These are phyloP conservation scores for Haemorhous mexicanus DNA, from an alignment of 2,113 vertebrate species.

Conservation along the genomic window DNA sequence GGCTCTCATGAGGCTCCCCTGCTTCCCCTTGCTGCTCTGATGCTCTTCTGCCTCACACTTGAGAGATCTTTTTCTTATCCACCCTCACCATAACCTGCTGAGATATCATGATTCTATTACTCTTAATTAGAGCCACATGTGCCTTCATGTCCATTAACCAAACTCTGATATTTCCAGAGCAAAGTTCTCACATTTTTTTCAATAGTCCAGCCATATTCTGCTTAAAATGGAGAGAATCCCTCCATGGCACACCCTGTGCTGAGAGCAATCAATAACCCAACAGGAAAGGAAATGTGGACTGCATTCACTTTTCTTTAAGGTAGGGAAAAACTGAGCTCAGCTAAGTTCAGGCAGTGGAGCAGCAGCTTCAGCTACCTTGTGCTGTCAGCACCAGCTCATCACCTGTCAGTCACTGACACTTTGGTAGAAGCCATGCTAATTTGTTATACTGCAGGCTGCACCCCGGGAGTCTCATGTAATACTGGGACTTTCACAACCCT, in stretches of 20 bases:
- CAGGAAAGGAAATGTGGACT: background rate
- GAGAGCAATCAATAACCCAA: background rate
- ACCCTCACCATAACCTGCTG: background rate
- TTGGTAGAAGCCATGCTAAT: background rate
- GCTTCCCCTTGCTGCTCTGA: background rate
- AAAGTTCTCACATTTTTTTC: background rate
- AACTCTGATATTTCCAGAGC: background rate
- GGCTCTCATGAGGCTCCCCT: background rate
- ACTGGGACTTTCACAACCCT: background rate
- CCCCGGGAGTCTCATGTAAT: background rate
- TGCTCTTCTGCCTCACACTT: background rate
- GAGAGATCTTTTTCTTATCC: background rate
- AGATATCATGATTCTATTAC: background rate
- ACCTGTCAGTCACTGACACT: background rate
- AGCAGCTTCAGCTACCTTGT: background rate
- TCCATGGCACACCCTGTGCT: background rate
- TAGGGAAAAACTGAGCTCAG: background rate
- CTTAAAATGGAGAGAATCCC: background rate
- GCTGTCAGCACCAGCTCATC: background rate
- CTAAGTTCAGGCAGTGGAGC: background rate
- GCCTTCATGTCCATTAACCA: background rate
- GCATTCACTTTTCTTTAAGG: background rate
- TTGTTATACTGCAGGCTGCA: background rate
- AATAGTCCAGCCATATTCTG: background rate
- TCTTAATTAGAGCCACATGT: background rate